Conservation (phyloP, 2,113 vertebrate species). For the Artemisiospiza belli region DNA sequence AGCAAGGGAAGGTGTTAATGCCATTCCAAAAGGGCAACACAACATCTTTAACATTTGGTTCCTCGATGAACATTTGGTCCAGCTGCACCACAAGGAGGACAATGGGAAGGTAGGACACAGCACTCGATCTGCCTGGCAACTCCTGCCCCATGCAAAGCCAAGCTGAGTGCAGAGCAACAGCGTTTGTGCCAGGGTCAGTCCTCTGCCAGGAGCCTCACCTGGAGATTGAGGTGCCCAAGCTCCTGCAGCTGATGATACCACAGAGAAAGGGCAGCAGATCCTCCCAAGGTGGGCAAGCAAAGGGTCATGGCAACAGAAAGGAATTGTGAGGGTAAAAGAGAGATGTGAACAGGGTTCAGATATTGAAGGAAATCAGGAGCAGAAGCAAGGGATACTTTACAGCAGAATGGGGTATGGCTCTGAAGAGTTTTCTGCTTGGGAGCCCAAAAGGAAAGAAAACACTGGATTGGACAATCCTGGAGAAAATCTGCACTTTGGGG, state of each 20-base stretch:
- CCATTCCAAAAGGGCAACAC: background rate
- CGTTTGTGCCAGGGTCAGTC: background rate
- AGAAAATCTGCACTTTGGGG: background rate
- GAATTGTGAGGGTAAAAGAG: background rate
- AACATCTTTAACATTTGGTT: background rate
- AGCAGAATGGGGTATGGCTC: background rate
- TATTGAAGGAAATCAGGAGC: background rate
- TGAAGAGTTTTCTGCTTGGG: background rate
- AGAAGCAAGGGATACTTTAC: background rate
- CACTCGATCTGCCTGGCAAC: rapidly evolving
- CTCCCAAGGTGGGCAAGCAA: background rate
- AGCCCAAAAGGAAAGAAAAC: background rate
- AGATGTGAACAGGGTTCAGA: background rate
- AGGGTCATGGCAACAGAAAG: background rate
- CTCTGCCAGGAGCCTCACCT: background rate
- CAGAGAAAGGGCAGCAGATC: background rate
- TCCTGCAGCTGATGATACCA: background rate
- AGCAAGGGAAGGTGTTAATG: background rate
- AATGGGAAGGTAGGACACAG: background rate
- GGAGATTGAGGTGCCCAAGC: background rate
- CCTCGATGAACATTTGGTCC: background rate
- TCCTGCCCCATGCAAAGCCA: background rate
- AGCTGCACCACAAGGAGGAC: background rate
- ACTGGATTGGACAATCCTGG: background rate
- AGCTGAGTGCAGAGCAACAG: background rate